These are phyloP conservation scores for Acromyrmex heyeri DNA, from an alignment of 1,140 invertebrate species.

Conservation along the genomic window DNA sequence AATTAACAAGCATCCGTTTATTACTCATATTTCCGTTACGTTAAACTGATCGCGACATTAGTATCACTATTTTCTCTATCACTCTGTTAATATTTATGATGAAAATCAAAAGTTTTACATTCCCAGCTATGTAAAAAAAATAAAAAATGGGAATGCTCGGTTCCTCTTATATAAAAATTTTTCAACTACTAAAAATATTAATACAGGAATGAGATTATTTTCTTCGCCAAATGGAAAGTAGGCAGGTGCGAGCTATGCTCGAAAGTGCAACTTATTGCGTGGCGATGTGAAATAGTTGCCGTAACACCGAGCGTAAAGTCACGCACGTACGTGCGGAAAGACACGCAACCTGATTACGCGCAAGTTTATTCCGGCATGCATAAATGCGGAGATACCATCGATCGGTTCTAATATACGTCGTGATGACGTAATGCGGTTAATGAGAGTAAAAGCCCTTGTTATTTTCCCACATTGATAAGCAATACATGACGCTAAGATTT, in stretches of 20 bases:
- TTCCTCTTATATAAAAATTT: background rate
- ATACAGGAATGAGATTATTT: background rate
- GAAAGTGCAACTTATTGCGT: slow-evolving; percentile 49
- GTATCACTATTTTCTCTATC: background rate
- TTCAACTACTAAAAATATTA: slow-evolving; percentile 9
- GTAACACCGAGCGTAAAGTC: slow-evolving; percentile 50
- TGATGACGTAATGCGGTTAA: slow-evolving; percentile 55
- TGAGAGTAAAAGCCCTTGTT: slow-evolving; percentile 46
- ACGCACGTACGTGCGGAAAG: slow-evolving; percentile 50
- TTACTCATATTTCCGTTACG: background rate
- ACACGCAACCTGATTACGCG: slow-evolving; percentile 58
- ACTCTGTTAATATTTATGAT: background rate
- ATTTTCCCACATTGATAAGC: slow-evolving; percentile 56
- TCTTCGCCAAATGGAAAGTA: background rate
- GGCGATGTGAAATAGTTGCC: slow-evolving; percentile 45
- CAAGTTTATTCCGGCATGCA: slow-evolving; percentile 35
- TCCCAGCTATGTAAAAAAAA: background rate
- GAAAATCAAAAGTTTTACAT: background rate
- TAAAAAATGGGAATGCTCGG: background rate
- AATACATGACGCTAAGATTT: slow-evolving; percentile 3
- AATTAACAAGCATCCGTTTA: background rate
- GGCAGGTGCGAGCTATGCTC: slow-evolving; percentile 38
- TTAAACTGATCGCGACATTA: background rate
- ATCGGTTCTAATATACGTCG: slow-evolving; percentile 41
- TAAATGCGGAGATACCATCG: slow-evolving; percentile 52